phyloP scores from a whole-genome alignment of 2,113 vertebrate species.

The Peucedramus taeniatus region DNA sequence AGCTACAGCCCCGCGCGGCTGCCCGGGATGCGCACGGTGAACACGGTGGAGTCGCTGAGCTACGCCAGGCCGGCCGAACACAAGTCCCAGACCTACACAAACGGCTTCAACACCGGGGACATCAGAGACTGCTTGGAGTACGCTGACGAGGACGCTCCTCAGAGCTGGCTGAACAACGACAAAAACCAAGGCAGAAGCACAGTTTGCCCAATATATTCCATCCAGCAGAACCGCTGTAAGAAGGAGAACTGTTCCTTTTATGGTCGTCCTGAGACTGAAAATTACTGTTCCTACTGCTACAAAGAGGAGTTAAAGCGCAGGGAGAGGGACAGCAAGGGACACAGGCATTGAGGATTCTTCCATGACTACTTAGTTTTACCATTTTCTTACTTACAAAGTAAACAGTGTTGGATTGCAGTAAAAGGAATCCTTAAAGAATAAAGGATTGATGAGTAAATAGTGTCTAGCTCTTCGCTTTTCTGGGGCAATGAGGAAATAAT shows the following conservation, averaged over 20 bases:
- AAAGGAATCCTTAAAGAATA: conserved; percentile 44
- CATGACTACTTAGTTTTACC: conserved; percentile 56
- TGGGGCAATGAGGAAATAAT: conserved; percentile 8
- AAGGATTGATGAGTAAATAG: conserved; percentile 49
- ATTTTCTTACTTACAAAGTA: conserved; percentile 69
- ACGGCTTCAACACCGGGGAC: conserved; percentile 85
- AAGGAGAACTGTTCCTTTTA: conserved; percentile 98
- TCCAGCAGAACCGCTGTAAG: conserved; percentile 93
- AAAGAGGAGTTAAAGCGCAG: conserved; percentile 92
- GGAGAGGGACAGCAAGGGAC: conserved; percentile 82
- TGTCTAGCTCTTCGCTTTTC: conserved; percentile 53
- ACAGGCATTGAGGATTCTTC: conserved; percentile 76
- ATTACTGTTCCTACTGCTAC: conserved; percentile 98
- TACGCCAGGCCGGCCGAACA: conserved; percentile 85
- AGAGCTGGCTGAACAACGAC: conserved; percentile 84
- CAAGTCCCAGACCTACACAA: conserved; percentile 94
- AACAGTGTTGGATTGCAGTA: conserved; percentile 39
- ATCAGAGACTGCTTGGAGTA: conserved; percentile 89
- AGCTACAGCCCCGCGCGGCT: conserved; percentile 92
- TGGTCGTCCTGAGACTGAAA: conserved; percentile 93
- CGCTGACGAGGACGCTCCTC: conserved; percentile 86
- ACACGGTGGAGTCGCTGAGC: conserved; percentile 82
- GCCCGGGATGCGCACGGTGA: conserved; percentile 84
- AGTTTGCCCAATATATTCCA: conserved; percentile 82
- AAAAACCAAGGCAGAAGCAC: conserved; percentile 83